Conservation (phyloP, 2,797 vertebrate species). For the Syndactyla subalaris region DNA sequence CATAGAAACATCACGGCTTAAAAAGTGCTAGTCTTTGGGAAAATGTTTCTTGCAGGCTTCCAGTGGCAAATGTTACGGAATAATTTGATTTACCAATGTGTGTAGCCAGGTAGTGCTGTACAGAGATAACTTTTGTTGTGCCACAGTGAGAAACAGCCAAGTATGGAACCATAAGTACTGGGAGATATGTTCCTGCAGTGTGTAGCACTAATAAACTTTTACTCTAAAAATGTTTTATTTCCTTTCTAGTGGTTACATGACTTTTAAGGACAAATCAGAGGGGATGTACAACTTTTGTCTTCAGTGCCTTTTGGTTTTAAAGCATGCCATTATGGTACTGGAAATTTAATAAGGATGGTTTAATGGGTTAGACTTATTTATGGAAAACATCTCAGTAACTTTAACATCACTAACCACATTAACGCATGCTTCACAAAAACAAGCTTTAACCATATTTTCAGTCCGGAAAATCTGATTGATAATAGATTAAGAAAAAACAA, state of each 20-base stretch:
- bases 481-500: background rate
- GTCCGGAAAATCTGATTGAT: background rate
- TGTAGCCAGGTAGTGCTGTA: background rate
- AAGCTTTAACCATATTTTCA: background rate
- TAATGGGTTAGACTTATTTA: background rate
- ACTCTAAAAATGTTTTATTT: background rate
- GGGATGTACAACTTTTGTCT: background rate
- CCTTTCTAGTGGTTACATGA: background rate
- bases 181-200: background rate
- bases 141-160: background rate
- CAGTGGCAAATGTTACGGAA: background rate
- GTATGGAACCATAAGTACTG: background rate
- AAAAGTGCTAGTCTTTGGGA: background rate
- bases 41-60: background rate
- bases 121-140: background rate
- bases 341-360: background rate
- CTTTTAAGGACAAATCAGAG: background rate
- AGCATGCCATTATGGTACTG: fast-evolving
- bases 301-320: background rate
- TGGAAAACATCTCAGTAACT: background rate
- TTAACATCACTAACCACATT: background rate
- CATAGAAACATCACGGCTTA: background rate
- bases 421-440: background rate
- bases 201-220: background rate
- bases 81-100: background rate